These are phyloP conservation scores for Tillus elongatus DNA, from an alignment of 2,888 invertebrate species.

Conservation along the genomic window DNA sequence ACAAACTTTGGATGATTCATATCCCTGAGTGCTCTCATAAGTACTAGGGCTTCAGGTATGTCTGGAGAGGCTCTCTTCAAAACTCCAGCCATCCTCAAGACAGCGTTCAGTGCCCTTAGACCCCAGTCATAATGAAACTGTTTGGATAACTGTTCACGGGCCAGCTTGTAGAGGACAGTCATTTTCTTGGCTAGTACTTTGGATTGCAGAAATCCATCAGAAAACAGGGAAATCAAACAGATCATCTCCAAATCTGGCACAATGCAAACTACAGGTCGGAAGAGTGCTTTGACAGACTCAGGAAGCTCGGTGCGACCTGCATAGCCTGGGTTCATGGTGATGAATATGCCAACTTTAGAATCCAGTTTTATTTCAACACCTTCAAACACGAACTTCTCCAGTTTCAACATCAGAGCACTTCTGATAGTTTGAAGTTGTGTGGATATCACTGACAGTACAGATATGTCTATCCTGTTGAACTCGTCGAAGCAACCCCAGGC, in stretches of 20 bases:
- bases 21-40: conserved; percentile 85
- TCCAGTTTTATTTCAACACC: conserved; percentile 70
- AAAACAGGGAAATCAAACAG: conserved; percentile 84
- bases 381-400: conserved; percentile 58
- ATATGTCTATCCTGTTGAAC: conserved; percentile 87
- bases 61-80: conserved; percentile 70
- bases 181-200: conserved; percentile 90
- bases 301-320: conserved; percentile 87
- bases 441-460: conserved; percentile 87
- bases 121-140: conserved; percentile 95
- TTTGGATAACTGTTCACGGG: conserved; percentile 80
- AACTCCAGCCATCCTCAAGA: conserved; percentile 84
- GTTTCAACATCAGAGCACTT: conserved; percentile 67
- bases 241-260: conserved; percentile 87
- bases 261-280: conserved; percentile 87
- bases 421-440: conserved; percentile 84
- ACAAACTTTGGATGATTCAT: conserved; percentile 93
- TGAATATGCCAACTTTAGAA: conserved; percentile 82
- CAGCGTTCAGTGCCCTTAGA: conserved; percentile 80
- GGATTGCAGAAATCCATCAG: conserved; percentile 83
- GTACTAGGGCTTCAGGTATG: conserved; percentile 74
- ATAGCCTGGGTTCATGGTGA: conserved; percentile 93
- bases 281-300: conserved; percentile 84
- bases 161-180: conserved; percentile 82
- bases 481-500: conserved; percentile 97